Evolutionary conservation across 2,888 invertebrate genomes (phyloP).

Genomic region (Platycheirus albimanus): DNA sequence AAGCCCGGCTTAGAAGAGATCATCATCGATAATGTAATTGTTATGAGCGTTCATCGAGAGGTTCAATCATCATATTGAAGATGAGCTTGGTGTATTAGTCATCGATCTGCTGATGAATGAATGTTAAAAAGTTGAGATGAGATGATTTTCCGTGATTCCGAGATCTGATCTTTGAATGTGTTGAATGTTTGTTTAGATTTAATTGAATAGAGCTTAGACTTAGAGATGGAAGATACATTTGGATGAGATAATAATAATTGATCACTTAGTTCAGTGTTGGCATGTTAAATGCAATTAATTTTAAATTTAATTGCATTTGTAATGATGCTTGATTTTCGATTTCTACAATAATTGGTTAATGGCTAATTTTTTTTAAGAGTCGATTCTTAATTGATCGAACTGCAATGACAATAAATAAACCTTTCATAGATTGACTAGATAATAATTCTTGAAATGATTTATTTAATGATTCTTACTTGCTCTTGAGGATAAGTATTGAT

Average conservation of each 20-base stretch:
- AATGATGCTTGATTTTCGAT: constrained; percentile 40
- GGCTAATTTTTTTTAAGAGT: constrained; percentile 34
- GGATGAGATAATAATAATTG: constrained; percentile 64
- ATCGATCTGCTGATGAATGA: constrained; percentile 35
- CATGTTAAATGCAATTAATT: constrained; percentile 57
- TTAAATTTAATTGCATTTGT: constrained; percentile 68
- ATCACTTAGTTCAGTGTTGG: constrained; percentile 43
- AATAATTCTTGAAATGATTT: background rate
- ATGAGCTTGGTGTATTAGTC: constrained; percentile 54
- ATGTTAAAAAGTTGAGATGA: constrained; percentile 29
- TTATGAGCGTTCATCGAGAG: constrained; percentile 59
- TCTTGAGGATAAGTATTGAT: too few species aligned
- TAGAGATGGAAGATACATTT: constrained; percentile 3
- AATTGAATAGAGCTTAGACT: constrained; percentile 38
- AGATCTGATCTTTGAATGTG: constrained; percentile 27
- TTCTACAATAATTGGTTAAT: constrained; percentile 30
- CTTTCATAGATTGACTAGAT: background rate
- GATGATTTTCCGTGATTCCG: constrained; percentile 26
- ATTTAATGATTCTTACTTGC: background rate
- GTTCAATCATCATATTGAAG: constrained; percentile 47
- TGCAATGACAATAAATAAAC: constrained; percentile 11
- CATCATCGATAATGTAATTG: constrained; percentile 64
- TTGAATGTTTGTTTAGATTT: constrained; percentile 50
- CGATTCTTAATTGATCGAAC: constrained; percentile 43
- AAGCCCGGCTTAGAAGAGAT: constrained; percentile 25